These are phyloP conservation scores for Solen grandis DNA, from an alignment of 1,140 invertebrate species.

Conservation along the genomic window DNA sequence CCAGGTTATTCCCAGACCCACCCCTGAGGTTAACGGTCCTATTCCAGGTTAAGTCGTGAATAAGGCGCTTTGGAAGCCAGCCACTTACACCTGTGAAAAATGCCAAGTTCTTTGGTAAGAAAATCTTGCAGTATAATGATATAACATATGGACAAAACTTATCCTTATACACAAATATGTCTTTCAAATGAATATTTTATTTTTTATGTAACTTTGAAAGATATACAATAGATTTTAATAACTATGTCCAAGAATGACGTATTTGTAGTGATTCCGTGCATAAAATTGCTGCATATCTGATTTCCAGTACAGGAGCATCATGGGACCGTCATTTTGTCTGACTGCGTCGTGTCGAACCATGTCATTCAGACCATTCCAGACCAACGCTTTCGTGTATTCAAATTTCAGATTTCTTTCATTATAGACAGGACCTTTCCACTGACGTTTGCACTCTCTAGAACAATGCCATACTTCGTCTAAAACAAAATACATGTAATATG, in stretches of 20 bases:
- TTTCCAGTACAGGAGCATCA: conserved; percentile 24
- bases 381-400: conserved; percentile 1
- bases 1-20: conserved; percentile 10
- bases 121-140: neutral
- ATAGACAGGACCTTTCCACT: too few species aligned
- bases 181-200: too few species aligned
- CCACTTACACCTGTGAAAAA: conserved; percentile 8
- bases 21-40: conserved; percentile 12
- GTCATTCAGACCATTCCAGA: conserved; percentile 19
- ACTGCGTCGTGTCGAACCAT: neutral
- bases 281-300: neutral
- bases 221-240: conserved; percentile 4
- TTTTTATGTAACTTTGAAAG: neutral
- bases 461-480: conserved; percentile 16
- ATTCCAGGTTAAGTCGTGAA: conserved; percentile 5
- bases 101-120: neutral
- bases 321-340: conserved; percentile 3
- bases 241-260: conserved; percentile 21
- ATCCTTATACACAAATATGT: neutral
- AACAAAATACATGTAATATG: neutral
- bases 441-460: neutral
- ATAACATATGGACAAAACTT: neutral
- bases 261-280: conserved; percentile 3
- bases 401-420: conserved; percentile 1
- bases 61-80: neutral